Conservation (phyloP, 2,888 invertebrate genomes). For the Ophraella communa region DNA sequence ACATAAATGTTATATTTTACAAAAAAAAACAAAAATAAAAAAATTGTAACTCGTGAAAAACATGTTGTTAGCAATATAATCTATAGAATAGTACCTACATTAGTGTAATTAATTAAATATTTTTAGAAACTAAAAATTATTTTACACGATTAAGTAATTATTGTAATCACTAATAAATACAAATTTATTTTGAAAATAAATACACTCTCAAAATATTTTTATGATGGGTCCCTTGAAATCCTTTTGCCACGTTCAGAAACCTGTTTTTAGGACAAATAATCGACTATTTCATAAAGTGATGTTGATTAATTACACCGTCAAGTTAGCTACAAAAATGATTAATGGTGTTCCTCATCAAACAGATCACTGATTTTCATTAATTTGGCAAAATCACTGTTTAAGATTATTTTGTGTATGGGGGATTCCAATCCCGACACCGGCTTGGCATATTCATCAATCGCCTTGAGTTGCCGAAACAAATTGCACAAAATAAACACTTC, state of each 20-base stretch:
- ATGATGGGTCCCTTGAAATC: background rate
- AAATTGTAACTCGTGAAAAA: no score
- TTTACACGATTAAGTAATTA: no score
- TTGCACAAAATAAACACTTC: conserved; percentile 19
- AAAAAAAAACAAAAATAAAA: no score
- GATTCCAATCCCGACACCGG: conserved; percentile 6
- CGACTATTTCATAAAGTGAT: conserved; percentile 39
- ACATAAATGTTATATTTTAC: no score
- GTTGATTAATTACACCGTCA: conserved; percentile 37
- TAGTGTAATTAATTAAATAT: no score
- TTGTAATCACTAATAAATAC: no score
- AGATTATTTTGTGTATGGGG: conserved; percentile 21
- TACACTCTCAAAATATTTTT: background rate
- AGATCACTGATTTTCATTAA: conserved; percentile 57
- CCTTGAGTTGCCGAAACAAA: conserved; percentile 13
- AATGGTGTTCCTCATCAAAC: conserved; percentile 55
- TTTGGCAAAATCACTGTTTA: conserved; percentile 48
- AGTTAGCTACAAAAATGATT: conserved; percentile 50
- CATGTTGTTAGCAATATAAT: no score
- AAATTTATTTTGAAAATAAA: no score
- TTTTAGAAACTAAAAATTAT: no score
- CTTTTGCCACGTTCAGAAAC: background rate
- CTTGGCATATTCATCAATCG: conserved; percentile 14
- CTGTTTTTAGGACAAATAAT: conserved; percentile 37
- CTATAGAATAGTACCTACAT: no score